Percentiles rank a stretch among this genome's conserved stretches.
Evolutionary conservation across 2,888 invertebrate genomes (phyloP).

Genomic region (Cheilosia scutellata): DNA sequence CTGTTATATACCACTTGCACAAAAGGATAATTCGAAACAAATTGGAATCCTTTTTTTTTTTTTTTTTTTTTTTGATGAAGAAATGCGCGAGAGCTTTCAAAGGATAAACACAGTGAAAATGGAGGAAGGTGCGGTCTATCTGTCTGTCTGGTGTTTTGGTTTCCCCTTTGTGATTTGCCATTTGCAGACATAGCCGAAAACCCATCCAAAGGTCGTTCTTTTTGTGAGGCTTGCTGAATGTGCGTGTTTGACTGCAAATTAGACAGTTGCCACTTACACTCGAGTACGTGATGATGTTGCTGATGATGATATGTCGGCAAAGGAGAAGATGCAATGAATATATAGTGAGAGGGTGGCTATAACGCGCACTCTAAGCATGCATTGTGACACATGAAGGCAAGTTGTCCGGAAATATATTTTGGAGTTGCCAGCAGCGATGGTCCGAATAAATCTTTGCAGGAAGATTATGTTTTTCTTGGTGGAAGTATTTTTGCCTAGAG

Average conservation of each 20-base stretch:
- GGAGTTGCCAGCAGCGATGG: slow-evolving; percentile 44
- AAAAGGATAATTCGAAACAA: slow-evolving; percentile 70
- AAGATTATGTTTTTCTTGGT: too few relatives aligned
- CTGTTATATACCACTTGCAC: slow-evolving; percentile 49
- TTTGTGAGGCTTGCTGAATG: background rate
- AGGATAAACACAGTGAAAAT: slow-evolving; percentile 45
- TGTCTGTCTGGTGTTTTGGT: slow-evolving; percentile 45
- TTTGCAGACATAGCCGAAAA: slow-evolving; percentile 25
- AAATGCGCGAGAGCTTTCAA: slow-evolving; percentile 55
- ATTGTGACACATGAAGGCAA: slow-evolving; percentile 41
- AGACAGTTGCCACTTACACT: slow-evolving; percentile 68
- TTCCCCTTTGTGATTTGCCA: slow-evolving; percentile 6
- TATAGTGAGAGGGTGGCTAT: slow-evolving; percentile 25
- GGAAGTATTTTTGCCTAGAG: too few relatives aligned
- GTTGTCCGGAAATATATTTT: background rate
- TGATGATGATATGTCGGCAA: slow-evolving; percentile 2
- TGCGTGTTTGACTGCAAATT: slow-evolving; percentile 58
- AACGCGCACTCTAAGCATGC: slow-evolving; percentile 54
- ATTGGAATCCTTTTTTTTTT: slow-evolving; percentile 66
- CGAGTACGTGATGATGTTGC: slow-evolving; percentile 62
- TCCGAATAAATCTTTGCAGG: too few relatives aligned
- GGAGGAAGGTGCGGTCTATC: slow-evolving; percentile 28
- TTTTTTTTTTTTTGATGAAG: slow-evolving; percentile 9
- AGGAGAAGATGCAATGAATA: slow-evolving; percentile 18
- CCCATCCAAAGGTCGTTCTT: slow-evolving; percentile 50